Conservation (phyloP, 2,797 vertebrate species). For the Acanthurus lineatus region DNA sequence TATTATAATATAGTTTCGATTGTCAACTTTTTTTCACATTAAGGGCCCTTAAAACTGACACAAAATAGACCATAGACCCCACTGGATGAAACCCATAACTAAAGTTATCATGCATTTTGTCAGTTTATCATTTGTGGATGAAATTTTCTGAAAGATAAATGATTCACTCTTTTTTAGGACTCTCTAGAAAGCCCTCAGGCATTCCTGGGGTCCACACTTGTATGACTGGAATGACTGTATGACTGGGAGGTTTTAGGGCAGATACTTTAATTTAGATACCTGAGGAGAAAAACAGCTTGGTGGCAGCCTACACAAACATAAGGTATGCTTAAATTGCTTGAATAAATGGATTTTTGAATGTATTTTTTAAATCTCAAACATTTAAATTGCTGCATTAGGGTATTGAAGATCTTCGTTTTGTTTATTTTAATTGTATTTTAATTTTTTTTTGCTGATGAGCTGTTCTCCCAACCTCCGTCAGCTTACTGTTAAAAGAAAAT, state of each 20-base stretch:
- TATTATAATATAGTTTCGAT: neutral
- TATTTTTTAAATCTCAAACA: conserved; percentile 11
- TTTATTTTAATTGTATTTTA: neutral
- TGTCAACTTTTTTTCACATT: too few relatives aligned
- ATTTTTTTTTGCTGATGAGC: neutral
- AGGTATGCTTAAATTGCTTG: neutral
- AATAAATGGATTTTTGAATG: conserved; percentile 2
- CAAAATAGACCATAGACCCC: too few relatives aligned
- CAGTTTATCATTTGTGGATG: too few relatives aligned
- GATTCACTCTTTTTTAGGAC: too few relatives aligned
- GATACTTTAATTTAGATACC: neutral
- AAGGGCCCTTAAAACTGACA: too few relatives aligned
- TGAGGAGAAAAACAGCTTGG: neutral
- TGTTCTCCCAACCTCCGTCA: conserved; percentile 10
- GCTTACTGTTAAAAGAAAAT: conserved; percentile 4
- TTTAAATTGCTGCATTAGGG: conserved; percentile 15
- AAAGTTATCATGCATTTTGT: too few relatives aligned
- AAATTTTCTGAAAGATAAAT: too few relatives aligned
- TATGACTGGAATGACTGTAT: too few relatives aligned
- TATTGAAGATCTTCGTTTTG: neutral
- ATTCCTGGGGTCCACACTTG: too few relatives aligned
- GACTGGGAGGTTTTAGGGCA: too few relatives aligned
- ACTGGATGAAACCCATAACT: too few relatives aligned
- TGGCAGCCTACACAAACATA: neutral
- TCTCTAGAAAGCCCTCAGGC: too few relatives aligned